A percentile compares a stretch with the other conserved stretches of the same genome.
Evolutionary conservation across 2,888 invertebrate species (phyloP).

Genomic region (Mimumesa dahlbomi): DNA sequence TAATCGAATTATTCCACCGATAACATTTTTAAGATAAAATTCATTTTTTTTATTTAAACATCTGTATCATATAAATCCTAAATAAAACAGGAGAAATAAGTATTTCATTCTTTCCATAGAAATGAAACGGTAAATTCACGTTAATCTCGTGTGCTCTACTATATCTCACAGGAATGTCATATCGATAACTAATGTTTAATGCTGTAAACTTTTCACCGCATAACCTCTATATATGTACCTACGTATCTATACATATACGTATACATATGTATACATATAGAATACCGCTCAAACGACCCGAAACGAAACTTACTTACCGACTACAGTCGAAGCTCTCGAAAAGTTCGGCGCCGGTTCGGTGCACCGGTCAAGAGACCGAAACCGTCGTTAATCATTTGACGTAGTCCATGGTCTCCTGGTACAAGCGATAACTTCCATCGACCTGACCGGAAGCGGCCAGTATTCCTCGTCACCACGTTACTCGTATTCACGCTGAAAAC

Average conservation of each 20-base stretch:
- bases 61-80: no score
- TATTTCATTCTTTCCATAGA: no score
- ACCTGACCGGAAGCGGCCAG: conserved; percentile 20
- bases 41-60: no score
- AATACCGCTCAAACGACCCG: conserved; percentile 45
- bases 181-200: no score
- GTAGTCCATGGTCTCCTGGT: conserved; percentile 28
- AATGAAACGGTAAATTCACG: no score
- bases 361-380: conserved; percentile 35
- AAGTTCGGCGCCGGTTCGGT: conserved; percentile 51
- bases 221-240: no score
- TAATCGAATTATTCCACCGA: no score
- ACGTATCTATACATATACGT: not conserved
- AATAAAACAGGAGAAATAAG: no score
- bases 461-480: conserved; percentile 41
- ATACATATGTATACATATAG: conserved; percentile 9
- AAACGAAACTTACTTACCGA: conserved; percentile 46
- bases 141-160: no score
- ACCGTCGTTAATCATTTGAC: conserved; percentile 58
- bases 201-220: no score
- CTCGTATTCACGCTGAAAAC: conserved; percentile 47
- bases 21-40: no score
- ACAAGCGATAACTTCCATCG: conserved; percentile 52
- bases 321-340: conserved; percentile 37
- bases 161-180: no score